phyloP scores from a whole-genome alignment of 2,888 invertebrate species.

The Thyatira batis region DNA sequence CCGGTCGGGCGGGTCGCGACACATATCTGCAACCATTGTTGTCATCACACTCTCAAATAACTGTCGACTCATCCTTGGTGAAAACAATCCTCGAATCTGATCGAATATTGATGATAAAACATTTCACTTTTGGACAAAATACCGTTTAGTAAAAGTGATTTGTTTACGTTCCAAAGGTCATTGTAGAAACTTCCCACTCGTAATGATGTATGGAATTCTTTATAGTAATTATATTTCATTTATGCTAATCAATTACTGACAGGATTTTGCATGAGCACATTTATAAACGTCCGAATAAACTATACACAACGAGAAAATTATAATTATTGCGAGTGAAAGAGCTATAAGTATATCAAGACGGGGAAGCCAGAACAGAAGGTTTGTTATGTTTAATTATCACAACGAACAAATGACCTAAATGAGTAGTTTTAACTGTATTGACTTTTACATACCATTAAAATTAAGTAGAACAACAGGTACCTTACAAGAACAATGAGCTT shows the following conservation, averaged over 20 bases:
- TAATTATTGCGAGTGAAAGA: neutral
- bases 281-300: conserved; percentile 14
- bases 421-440: conserved; percentile 5
- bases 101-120: conserved; percentile 45
- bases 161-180: conserved; percentile 48
- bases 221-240: conserved; percentile 19
- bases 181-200: conserved; percentile 30
- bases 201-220: conserved; percentile 4
- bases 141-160: conserved; percentile 57
- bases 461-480: conserved; percentile 31
- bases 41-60: conserved; percentile 34
- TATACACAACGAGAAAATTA: neutral
- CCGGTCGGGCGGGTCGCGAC: conserved; percentile 8
- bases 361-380: neutral
- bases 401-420: conserved; percentile 25
- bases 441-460: conserved; percentile 19
- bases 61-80: conserved; percentile 62
- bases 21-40: conserved; percentile 34
- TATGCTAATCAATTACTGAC: conserved; percentile 32
- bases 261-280: conserved; percentile 21
- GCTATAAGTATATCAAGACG: neutral
- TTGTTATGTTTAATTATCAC: conserved; percentile 3
- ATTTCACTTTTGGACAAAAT: conserved; percentile 60
- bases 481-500: conserved; percentile 30
- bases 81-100: conserved; percentile 58